Evolutionary conservation across 2,797 vertebrate species (phyloP).

Genomic region (Morelia viridis): DNA sequence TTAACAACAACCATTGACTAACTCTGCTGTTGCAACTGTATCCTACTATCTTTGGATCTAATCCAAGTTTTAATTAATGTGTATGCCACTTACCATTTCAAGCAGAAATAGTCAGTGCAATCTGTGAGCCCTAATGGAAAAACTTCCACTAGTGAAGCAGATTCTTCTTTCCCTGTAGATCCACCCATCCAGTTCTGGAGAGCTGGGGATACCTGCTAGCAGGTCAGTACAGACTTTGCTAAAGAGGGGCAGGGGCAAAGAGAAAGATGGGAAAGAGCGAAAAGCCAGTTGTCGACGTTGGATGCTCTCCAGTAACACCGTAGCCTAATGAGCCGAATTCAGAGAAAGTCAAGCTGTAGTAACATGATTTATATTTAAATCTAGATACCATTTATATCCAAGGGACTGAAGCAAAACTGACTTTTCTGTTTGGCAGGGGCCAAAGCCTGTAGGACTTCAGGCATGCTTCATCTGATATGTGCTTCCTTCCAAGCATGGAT

Average conservation of each 20-base stretch:
- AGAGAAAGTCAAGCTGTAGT: not conserved
- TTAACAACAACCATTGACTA: slow-evolving; percentile 27
- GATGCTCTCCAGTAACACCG: not conserved
- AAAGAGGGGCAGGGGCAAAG: not conserved
- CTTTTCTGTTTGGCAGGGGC: not conserved
- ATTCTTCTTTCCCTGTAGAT: not conserved
- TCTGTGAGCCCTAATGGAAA: not conserved
- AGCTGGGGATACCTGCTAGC: not conserved
- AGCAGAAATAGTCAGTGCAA: slow-evolving; percentile 5
- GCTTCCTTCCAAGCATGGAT: not conserved
- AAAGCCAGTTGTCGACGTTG: not conserved
- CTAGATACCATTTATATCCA: not conserved
- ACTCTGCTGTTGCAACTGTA: slow-evolving; percentile 22
- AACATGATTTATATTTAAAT: not conserved
- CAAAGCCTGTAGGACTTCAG: not conserved
- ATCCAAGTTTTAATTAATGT: slow-evolving; percentile 24
- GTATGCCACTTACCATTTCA: slow-evolving; percentile 1
- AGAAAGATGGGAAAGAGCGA: not conserved
- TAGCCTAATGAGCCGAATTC: not conserved
- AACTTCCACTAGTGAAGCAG: not conserved
- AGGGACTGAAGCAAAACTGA: not conserved
- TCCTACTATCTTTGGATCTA: slow-evolving; percentile 21
- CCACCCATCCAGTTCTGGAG: not conserved
- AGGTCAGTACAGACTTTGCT: not conserved
- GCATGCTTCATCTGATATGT: not conserved